Percentiles rank a stretch among this genome's conserved stretches.
Conservation (phyloP, 2,888 invertebrate genomes). For the Chaitophorus viminalis region DNA sequence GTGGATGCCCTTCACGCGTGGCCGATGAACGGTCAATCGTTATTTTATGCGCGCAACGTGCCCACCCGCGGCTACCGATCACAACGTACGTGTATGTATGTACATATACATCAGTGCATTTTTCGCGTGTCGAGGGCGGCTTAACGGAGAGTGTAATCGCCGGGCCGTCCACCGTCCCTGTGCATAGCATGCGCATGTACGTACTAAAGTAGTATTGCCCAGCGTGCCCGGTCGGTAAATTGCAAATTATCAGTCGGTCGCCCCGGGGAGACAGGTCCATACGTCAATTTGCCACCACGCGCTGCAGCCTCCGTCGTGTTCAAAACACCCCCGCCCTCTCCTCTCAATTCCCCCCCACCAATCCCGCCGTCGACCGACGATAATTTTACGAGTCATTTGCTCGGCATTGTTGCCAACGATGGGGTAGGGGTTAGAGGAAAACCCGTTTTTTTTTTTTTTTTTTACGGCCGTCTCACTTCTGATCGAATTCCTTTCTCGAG, state of each 20-base stretch:
- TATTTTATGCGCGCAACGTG: conserved; percentile 13
- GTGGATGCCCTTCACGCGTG: neutral
- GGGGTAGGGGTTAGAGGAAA: neutral
- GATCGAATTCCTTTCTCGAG: conserved; percentile 43
- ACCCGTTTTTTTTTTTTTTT: neutral
- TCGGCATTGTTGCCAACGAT: conserved; percentile 35
- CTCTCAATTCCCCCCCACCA: too few relatives aligned
- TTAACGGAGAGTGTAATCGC: conserved; percentile 2
- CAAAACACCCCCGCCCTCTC: too few relatives aligned
- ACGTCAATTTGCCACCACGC: conserved; percentile 23
- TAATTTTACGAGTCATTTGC: conserved; percentile 62
- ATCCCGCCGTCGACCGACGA: neutral
- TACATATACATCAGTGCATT: conserved; percentile 1
- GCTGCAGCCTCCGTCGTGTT: neutral
- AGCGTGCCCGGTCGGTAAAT: conserved; percentile 45
- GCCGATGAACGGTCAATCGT: conserved; percentile 1
- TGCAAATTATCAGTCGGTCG: conserved; percentile 56
- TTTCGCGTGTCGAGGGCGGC: conserved; percentile 18
- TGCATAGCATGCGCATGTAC: neutral
- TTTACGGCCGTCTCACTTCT: conserved; percentile 1
- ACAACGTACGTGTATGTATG: neutral
- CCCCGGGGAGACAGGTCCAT: conserved; percentile 53
- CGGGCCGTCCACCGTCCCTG: neutral
- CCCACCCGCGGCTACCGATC: neutral
- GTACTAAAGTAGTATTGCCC: neutral